Evolutionary conservation across 2,888 invertebrate species (phyloP).

Genomic region (Drosophila parthenogenetica): DNA sequence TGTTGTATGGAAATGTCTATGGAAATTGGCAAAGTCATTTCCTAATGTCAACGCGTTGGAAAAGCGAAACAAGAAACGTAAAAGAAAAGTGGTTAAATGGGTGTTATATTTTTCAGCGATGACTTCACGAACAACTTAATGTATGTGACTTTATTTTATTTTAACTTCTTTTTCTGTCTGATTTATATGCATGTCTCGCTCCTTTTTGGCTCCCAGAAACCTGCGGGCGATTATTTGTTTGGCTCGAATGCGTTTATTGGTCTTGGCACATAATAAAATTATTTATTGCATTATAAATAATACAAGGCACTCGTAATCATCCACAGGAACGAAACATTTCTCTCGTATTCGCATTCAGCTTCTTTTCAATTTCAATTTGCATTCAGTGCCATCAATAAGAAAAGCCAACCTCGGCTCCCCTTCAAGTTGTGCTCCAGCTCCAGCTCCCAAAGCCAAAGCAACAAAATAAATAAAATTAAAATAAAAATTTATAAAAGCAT

Average conservation of each 20-base stretch:
- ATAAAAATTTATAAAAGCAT: slow-evolving; percentile 63
- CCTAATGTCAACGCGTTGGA: slow-evolving; percentile 41
- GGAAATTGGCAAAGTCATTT: slow-evolving; percentile 58
- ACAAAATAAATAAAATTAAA: slow-evolving; percentile 73
- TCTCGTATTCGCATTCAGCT: slow-evolving; percentile 29
- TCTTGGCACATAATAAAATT: slow-evolving; percentile 75
- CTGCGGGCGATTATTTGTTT: slow-evolving; percentile 62
- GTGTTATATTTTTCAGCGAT: slow-evolving; percentile 14
- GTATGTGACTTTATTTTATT: slow-evolving; percentile 29
- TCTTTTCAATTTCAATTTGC: slow-evolving; percentile 75
- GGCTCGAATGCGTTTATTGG: slow-evolving; percentile 64
- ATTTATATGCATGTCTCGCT: slow-evolving; percentile 62
- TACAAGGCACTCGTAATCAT: slow-evolving; percentile 65
- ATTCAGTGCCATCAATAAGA: slow-evolving; percentile 57
- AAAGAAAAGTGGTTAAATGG: slow-evolving; percentile 18
- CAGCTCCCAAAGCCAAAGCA: slow-evolving; percentile 26
- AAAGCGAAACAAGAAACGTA: slow-evolving; percentile 10
- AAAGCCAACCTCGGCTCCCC: slow-evolving; percentile 25
- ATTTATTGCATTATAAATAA: slow-evolving; percentile 79
- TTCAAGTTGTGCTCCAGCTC: background rate
- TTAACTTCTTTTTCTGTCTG: slow-evolving; percentile 26
- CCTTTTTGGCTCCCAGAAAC: background rate
- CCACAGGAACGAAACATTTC: slow-evolving; percentile 33
- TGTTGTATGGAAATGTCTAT: slow-evolving; percentile 16
- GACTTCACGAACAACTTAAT: background rate